Percentiles rank a stretch among this genome's conserved stretches.
These are phyloP conservation scores for Folsomia candida DNA, from an alignment of 2,888 invertebrate genomes.

Conservation along the genomic window DNA sequence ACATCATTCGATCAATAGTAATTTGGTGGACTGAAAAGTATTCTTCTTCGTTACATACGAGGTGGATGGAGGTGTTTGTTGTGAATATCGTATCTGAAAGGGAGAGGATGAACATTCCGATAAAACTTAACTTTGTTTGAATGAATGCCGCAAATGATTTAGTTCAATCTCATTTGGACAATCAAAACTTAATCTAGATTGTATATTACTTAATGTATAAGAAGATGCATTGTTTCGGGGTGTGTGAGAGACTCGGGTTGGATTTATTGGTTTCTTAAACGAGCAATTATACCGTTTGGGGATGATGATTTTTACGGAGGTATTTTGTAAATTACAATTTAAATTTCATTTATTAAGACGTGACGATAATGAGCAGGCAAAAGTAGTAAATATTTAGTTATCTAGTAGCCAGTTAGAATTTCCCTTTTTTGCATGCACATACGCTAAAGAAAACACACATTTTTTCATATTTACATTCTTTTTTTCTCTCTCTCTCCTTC, in stretches of 20 bases:
- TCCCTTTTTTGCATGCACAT: too few relatives aligned
- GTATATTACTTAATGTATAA: too few relatives aligned
- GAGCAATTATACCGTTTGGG: background rate
- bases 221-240: background rate
- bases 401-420: too few relatives aligned
- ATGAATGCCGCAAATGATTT: background rate
- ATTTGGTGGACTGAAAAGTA: background rate
- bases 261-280: background rate
- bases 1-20: background rate
- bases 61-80: background rate
- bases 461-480: too few relatives aligned
- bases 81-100: background rate
- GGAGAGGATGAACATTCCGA: background rate
- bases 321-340: background rate
- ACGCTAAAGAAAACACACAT: too few relatives aligned
- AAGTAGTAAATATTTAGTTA: too few relatives aligned
- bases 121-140: background rate
- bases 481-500: background rate
- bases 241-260: background rate
- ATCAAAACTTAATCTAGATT: conserved; percentile 5
- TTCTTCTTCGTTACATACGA: background rate
- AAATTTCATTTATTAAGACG: background rate
- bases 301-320: background rate
- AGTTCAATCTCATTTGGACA: background rate
- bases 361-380: too few relatives aligned